Evolutionary conservation across 2,888 invertebrate species (phyloP).

Genomic region (Cantharis rustica): DNA sequence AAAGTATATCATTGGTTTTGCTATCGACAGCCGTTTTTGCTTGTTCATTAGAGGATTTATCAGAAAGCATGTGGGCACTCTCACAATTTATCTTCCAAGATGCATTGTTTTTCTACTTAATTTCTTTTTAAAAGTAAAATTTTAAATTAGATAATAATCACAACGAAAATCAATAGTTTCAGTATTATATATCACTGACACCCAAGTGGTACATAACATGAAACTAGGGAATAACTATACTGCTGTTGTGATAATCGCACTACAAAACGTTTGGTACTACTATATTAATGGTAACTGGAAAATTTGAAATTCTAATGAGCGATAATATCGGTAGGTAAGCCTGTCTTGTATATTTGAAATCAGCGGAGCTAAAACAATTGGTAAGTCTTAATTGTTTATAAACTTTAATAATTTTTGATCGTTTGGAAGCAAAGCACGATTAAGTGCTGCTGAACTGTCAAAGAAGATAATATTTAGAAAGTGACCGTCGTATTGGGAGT

Average conservation of each 20-base stretch:
- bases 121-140: not conserved
- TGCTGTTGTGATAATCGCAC: not conserved
- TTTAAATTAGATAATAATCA: not conserved
- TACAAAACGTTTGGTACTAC: not conserved
- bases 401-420: not conserved
- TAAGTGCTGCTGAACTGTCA: constrained; percentile 20
- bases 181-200: not conserved
- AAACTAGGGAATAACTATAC: not conserved
- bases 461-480: constrained; percentile 37
- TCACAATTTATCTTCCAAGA: not conserved
- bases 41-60: not conserved
- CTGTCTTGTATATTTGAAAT: not conserved
- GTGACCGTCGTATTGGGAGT: constrained; percentile 38
- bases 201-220: not conserved
- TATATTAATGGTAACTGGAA: not conserved
- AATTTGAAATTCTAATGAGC: not conserved
- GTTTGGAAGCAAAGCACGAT: constrained; percentile 31
- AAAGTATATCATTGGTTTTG: not conserved
- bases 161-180: not conserved
- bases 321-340: not conserved
- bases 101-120: not conserved
- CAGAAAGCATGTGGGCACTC: not conserved
- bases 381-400: not conserved
- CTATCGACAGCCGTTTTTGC: not conserved
- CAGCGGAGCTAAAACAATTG: not conserved